Evolutionary conservation across 2,113 vertebrate species (phyloP).

Genomic region (Cinclus mexicanus): DNA sequence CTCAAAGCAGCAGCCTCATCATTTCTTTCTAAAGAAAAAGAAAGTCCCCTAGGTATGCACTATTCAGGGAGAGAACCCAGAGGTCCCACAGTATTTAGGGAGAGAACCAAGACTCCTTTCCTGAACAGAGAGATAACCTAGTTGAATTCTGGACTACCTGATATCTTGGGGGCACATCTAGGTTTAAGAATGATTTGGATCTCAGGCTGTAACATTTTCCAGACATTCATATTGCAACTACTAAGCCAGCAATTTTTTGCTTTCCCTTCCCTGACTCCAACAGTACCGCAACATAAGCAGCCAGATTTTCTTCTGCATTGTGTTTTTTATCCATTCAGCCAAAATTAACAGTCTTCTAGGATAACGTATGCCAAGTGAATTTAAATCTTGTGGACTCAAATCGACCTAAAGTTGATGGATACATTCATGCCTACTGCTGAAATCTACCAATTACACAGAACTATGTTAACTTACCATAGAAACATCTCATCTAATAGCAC

Average conservation of each 20-base stretch:
- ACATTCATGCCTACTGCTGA: constrained; percentile 63
- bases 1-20: constrained; percentile 5
- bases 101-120: not conserved
- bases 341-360: constrained; percentile 64
- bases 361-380: constrained; percentile 60
- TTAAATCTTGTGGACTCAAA: constrained; percentile 67
- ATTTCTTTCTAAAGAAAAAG: not conserved
- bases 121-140: not conserved
- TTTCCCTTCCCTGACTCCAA: constrained; percentile 52
- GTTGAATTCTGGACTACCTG: constrained; percentile 31
- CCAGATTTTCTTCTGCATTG: constrained; percentile 66
- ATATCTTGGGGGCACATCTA: not conserved
- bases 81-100: not conserved
- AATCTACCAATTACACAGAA: constrained; percentile 67
- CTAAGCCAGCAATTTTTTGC: constrained; percentile 60
- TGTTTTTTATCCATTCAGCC: constrained; percentile 67
- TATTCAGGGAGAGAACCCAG: not conserved
- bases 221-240: constrained; percentile 42
- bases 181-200: constrained; percentile 30
- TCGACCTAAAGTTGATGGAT: constrained; percentile 69
- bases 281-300: constrained; percentile 20
- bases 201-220: constrained; percentile 45
- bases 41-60: not conserved
- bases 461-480: constrained; percentile 71
- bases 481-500: constrained; percentile 71